phyloP scores from a whole-genome alignment of 2,797 vertebrate genomes.

The Leptoclinus maculatus region DNA sequence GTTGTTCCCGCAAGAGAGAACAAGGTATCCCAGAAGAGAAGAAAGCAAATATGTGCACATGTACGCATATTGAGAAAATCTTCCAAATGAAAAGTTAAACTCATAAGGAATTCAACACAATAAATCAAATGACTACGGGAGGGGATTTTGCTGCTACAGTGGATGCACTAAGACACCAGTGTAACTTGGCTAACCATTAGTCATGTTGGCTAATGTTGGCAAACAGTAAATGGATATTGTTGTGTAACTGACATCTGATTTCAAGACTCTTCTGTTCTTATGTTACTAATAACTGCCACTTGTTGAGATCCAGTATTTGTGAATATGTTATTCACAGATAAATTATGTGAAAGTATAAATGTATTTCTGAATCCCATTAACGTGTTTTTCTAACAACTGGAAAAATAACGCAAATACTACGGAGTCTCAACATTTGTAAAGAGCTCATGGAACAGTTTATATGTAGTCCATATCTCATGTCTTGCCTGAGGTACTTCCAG shows the following conservation, averaged over 20 bases:
- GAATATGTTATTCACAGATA: neutral
- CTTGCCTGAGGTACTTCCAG: slow-evolving; percentile 27
- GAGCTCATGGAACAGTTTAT: slow-evolving; percentile 37
- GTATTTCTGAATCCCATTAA: neutral
- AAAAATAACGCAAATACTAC: neutral
- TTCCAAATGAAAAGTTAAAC: neutral
- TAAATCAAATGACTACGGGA: no score
- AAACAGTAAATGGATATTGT: neutral
- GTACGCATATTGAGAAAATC: neutral
- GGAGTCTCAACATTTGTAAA: slow-evolving; percentile 11
- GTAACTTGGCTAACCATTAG: neutral
- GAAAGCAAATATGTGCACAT: neutral
- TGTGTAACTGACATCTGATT: neutral
- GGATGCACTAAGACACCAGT: no score
- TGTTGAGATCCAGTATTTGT: no score
- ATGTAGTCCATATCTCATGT: slow-evolving; percentile 36
- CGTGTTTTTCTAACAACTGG: neutral
- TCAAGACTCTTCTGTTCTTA: no score
- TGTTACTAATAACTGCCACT: no score
- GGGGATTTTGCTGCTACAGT: no score
- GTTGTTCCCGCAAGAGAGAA: neutral
- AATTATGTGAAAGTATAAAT: neutral
- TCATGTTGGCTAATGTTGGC: neutral
- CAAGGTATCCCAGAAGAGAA: no score
- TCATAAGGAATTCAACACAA: no score